Evolutionary conservation across 2,113 vertebrate genomes (phyloP).

Genomic region (Poeciliopsis occidentalis): DNA sequence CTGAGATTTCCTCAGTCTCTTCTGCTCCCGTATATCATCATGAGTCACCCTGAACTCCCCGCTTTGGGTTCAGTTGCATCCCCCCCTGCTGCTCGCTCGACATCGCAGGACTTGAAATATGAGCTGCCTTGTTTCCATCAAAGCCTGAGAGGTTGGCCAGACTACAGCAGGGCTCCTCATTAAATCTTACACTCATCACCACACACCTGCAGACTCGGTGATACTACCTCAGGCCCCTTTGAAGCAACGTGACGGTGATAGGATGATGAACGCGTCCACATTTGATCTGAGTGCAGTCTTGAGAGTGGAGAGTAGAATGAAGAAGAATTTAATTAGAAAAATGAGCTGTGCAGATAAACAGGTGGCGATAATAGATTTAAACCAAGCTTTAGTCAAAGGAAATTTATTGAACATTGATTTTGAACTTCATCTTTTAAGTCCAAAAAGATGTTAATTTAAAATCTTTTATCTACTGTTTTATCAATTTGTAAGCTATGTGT

Average conservation of each 20-base stretch:
- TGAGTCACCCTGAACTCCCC: constrained; percentile 7
- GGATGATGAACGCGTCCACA: constrained; percentile 31
- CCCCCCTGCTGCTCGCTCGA: constrained; percentile 54
- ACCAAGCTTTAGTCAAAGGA: too few species aligned
- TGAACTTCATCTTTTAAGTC: neutral
- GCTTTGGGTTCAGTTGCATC: constrained; percentile 19
- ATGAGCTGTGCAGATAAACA: neutral
- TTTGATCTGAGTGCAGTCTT: constrained; percentile 14
- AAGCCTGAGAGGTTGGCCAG: constrained; percentile 31
- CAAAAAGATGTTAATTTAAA: neutral
- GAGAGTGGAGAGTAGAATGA: constrained; percentile 15
- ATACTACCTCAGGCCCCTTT: constrained; percentile 22
- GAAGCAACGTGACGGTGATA: constrained; percentile 21
- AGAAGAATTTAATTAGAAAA: neutral
- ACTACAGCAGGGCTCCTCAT: constrained; percentile 15
- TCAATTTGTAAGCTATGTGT: too few species aligned
- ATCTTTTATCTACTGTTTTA: neutral
- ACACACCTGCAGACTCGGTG: constrained; percentile 60
- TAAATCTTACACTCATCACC: constrained; percentile 35
- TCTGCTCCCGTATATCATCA: constrained; percentile 15
- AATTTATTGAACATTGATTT: neutral
- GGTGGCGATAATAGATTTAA: neutral
- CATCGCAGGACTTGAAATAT: constrained; percentile 63
- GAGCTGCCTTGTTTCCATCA: constrained; percentile 64
- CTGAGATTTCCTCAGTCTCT: constrained; percentile 31